Conservation (phyloP, 2,888 invertebrate genomes). For the Thalpophila matura region DNA sequence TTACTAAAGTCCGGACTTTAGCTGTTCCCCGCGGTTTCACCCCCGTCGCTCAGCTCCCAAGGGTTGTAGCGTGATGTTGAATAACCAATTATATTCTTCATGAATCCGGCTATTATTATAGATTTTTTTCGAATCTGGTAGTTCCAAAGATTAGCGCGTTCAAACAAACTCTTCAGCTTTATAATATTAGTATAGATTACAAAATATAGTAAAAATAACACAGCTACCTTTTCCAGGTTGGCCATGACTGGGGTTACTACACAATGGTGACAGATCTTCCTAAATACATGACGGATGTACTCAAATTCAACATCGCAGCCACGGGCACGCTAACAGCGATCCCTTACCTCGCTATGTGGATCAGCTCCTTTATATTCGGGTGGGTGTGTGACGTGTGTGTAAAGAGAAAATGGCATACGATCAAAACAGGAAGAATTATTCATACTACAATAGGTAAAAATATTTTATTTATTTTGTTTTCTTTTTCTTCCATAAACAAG, state of each 20-base stretch:
- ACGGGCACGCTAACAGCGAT: constrained; percentile 92
- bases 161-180: too few relatives aligned
- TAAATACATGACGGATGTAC: constrained; percentile 93
- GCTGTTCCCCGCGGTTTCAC: too few relatives aligned
- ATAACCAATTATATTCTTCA: too few relatives aligned
- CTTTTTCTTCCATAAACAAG: neutral
- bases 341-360: constrained; percentile 93
- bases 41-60: too few relatives aligned
- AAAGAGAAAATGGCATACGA: constrained; percentile 90
- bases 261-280: constrained; percentile 94
- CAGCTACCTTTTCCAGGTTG: constrained; percentile 76
- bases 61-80: too few relatives aligned
- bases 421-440: constrained; percentile 91
- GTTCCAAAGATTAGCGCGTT: too few relatives aligned
- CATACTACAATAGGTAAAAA: constrained; percentile 93
- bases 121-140: too few relatives aligned
- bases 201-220: too few relatives aligned
- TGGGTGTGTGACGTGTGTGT: constrained; percentile 93
- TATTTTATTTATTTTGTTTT: neutral
- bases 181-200: too few relatives aligned
- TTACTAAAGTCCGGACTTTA: too few relatives aligned
- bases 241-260: constrained; percentile 93
- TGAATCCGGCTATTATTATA: too few relatives aligned
- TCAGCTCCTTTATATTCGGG: constrained; percentile 92
- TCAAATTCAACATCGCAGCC: constrained; percentile 92